Evolutionary conservation across 2,797 vertebrate genomes (phyloP), one percentile per base, ranked within the genome.

Genomic region (Taeniopygia guttata): DNA sequence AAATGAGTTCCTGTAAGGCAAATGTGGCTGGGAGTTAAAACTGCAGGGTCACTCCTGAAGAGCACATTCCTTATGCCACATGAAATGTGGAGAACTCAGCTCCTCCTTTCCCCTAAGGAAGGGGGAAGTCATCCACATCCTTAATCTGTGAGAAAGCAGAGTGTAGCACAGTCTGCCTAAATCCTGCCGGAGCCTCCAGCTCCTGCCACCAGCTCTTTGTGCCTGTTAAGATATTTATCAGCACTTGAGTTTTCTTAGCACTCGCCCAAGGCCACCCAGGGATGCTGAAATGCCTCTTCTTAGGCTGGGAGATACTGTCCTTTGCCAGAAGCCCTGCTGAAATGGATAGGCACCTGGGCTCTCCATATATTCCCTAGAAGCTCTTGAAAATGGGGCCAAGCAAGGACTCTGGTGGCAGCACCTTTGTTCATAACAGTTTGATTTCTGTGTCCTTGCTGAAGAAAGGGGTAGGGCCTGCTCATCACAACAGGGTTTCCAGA

Each of bases 11-110:
- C 16, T 43, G 19, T 51, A 16, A 51, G 60, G 63, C 68, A 51
- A 2, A 15, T 1, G 2, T 51, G 72, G 19, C 68, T 83, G 48
- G 26, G 49, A 15, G 11, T 91, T 83, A 74, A 38, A 32, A 13
- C 21, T 63, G 36, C n/a, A 45, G 69, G 49, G 23, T 68, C 14
- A 12, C 15, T 85, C n/a, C 48, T 1, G 7, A 78, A 46, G 32
- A 86, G n/a, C 15, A 36, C 3, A 3, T 81, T 86, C 43, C 30
- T 78, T 72, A 13, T 26, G 34, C 30, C 0, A 0, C 3, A 4
- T 73, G 59, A 66, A 63, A 46, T n/a, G 23, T 5, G 15, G 30
- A 72, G 30, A 59, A n/a, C 16, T 63, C 76, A 36, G 32, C 59
- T 86, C 1, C 75, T 90, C 38, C 38, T 38, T 51, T 52, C 13